Evolutionary conservation across 2,113 vertebrate species (phyloP).

Genomic region (Cebus imitator): DNA sequence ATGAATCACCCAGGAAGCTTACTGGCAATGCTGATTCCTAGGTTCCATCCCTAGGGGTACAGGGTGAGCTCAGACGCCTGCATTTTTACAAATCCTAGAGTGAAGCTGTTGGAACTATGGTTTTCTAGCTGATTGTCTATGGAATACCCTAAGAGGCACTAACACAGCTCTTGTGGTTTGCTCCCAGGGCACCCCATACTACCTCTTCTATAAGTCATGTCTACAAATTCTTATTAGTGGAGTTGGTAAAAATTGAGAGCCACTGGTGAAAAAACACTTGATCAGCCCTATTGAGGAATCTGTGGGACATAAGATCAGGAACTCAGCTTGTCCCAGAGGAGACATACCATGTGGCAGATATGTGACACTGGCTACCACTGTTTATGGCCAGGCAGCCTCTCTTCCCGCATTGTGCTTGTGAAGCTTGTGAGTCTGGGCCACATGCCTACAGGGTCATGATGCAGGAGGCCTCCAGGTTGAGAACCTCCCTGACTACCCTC

Average conservation of each 20-base stretch:
- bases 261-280: not conserved
- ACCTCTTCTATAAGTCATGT: not conserved
- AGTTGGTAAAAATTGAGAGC: not conserved
- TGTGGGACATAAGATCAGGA: not conserved
- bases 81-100: not conserved
- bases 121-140: too few relatives aligned
- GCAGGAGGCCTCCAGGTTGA: slow-evolving; percentile 19
- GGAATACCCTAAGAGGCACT: not conserved
- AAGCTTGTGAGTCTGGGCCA: not conserved
- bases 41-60: not conserved
- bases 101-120: not conserved
- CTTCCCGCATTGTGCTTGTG: not conserved
- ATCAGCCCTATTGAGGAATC: not conserved
- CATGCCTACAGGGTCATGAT: slow-evolving; percentile 43
- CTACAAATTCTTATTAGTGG: not conserved
- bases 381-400: not conserved
- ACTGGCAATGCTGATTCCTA: not conserved
- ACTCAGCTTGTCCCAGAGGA: not conserved
- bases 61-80: not conserved
- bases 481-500: not conserved
- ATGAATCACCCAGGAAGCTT: not conserved
- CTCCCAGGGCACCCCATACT: too few relatives aligned
- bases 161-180: too few relatives aligned
- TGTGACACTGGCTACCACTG: not conserved
- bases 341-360: not conserved